Base-by-base conservation (phyloP, 2,888 invertebrate species). In the Dynastes maya region DNA sequence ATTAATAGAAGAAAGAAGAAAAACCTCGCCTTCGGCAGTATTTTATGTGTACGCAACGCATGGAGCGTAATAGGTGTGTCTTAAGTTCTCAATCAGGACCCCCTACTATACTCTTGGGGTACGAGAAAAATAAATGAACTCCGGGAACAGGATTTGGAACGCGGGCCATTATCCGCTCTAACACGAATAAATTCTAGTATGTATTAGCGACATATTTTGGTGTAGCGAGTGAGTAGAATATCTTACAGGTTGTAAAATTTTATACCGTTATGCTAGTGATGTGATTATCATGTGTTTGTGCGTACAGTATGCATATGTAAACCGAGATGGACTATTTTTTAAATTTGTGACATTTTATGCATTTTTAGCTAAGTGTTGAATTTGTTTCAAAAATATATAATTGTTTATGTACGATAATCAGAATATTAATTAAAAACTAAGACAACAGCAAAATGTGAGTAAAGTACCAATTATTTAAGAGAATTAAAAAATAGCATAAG, bases 1-100 rank as follows among this genome's bases (percentile, higher is more conserved):
- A 55, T 40, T 71, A 58, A 37, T 58, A 22, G 29, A 71, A 71
- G 37, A 32, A 37, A 71, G 71, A 58, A 58, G 53, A 58, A 71
- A 55, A 71, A 71, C 55, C 37, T 71, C 53, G 55, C 70, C 53
- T n/a, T 29, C 32, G 70, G 70, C 70, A 37, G 55, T 71, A 29
- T 55, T 71, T 71, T 55, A 55, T 55, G 32, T 53, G 55, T 58
- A 32, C 32, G 37, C 55, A 58, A 37, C 37, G 37, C 55, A 58
- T 22, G 29, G 37, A 37, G 16, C 22, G 37, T 71, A 71, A 71
- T 53, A 71, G 71, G 55, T 55, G 71, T 71, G 71, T 32, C 71
- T 71, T 71, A 58, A 55, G 37, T 58, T 55, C 55, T 37, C 55
- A 37, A 71, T 37, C 71, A 37, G 71, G 55, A 58, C 71, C 55